Conservation (phyloP, 2,888 invertebrate genomes). For the Rhopalosiphum nymphaeae region DNA sequence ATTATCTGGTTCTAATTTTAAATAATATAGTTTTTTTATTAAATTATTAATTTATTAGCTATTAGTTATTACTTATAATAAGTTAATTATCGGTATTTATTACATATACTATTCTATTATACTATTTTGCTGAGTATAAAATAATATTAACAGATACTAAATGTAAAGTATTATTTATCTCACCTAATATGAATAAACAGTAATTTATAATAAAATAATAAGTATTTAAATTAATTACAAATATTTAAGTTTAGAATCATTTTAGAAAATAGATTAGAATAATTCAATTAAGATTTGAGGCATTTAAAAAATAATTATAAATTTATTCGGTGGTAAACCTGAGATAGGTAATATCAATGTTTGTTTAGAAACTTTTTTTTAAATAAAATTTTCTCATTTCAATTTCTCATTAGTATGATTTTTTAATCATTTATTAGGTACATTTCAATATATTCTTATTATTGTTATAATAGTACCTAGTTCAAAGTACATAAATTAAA, state of each 20-base stretch:
- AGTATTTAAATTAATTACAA: not conserved
- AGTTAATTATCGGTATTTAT: not conserved
- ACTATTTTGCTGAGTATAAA: too few species aligned
- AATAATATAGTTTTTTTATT: not conserved
- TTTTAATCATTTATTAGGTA: not conserved
- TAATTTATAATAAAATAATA: not conserved
- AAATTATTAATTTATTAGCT: not conserved
- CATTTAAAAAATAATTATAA: not conserved
- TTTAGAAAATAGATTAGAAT: too few species aligned
- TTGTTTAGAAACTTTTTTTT: not conserved
- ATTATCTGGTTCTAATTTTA: not conserved
- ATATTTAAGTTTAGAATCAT: too few species aligned
- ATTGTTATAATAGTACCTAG: not conserved
- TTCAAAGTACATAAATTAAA: not conserved
- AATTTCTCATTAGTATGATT: not conserved
- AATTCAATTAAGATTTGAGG: too few species aligned
- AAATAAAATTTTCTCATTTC: not conserved
- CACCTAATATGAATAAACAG: not conserved
- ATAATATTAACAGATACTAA: too few species aligned
- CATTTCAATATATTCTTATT: not conserved
- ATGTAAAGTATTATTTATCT: too few species aligned
- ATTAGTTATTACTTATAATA: not conserved
- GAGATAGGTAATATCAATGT: not conserved
- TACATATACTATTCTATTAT: too few species aligned
- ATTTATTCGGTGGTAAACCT: not conserved